A percentile compares a stretch with the other conserved stretches of the same genome.
Conservation (phyloP, 2,888 invertebrate species). For the Carabus problematicus region DNA sequence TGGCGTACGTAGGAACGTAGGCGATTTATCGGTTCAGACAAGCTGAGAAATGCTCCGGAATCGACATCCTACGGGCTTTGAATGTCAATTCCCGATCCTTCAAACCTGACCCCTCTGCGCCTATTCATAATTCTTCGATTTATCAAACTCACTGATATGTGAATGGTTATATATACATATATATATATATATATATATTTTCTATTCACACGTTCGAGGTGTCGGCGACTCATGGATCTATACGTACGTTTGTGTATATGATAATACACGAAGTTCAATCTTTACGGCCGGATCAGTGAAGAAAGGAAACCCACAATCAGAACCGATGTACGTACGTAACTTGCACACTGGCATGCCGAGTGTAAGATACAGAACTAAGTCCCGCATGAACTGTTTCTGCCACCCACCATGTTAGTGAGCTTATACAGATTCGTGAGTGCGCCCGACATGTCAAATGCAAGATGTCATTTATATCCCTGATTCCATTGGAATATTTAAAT, state of each 20-base stretch:
- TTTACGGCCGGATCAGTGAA: too few species aligned
- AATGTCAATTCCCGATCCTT: constrained; percentile 46
- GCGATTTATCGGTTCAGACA: constrained; percentile 49
- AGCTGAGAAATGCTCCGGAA: constrained; percentile 47
- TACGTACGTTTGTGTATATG: constrained; percentile 27
- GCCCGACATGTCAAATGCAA: constrained; percentile 49
- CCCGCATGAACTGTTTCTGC: constrained; percentile 16
- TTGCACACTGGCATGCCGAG: not conserved
- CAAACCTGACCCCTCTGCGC: constrained; percentile 42
- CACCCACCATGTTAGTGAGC: not conserved
- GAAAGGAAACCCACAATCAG: not conserved
- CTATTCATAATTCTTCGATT: constrained; percentile 49
- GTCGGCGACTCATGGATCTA: constrained; percentile 25
- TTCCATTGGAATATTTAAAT: constrained; percentile 47
- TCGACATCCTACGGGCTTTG: constrained; percentile 45
- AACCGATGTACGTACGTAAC: not conserved
- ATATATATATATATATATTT: constrained; percentile 45
- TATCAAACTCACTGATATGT: constrained; percentile 48
- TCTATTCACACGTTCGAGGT: constrained; percentile 30
- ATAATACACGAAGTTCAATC: constrained; percentile 10
- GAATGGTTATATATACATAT: constrained; percentile 46
- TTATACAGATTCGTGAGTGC: not conserved
- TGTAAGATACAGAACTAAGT: not conserved
- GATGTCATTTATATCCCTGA: constrained; percentile 49
- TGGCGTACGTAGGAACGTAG: constrained; percentile 43